phyloP scores from a whole-genome alignment of 1,140 invertebrate species.

The Drosophila neocordata region DNA sequence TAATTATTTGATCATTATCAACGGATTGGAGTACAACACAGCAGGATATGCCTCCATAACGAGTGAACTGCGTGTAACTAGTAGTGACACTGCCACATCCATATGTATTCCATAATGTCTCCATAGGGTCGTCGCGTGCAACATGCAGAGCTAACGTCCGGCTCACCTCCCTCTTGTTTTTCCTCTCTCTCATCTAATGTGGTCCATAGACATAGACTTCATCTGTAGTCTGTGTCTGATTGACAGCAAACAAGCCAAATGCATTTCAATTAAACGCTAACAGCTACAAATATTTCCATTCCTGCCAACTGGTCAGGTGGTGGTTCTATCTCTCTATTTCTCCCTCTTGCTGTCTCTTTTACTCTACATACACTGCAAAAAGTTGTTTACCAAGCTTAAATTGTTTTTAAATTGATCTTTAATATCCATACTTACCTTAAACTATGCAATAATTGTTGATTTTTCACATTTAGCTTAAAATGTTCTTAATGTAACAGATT shows the following conservation, averaged over 20 bases:
- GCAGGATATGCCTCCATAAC: slow-evolving; percentile 20
- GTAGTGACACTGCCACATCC: not conserved
- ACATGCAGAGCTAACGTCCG: not conserved
- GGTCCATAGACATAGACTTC: slow-evolving; percentile 15
- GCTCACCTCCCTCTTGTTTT: no score
- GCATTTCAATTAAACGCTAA: slow-evolving; percentile 82
- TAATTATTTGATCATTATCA: slow-evolving; percentile 34
- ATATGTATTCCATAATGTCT: not conserved
- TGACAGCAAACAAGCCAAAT: slow-evolving; percentile 78
- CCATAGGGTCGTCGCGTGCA: slow-evolving; percentile 6
- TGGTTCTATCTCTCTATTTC: not conserved
- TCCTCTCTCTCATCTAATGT: not conserved
- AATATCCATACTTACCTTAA: not conserved
- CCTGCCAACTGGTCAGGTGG: slow-evolving; percentile 32
- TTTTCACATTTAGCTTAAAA: no score
- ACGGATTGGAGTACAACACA: not conserved
- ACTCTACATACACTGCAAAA: not conserved
- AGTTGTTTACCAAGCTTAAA: not conserved
- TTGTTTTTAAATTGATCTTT: not conserved
- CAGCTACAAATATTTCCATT: slow-evolving; percentile 80
- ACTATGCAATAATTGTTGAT: not conserved
- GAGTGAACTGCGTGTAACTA: slow-evolving; percentile 21
- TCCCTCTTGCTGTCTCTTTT: slow-evolving; percentile 1
- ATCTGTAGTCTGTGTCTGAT: slow-evolving; percentile 43
- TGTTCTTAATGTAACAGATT: no score